A percentile compares a stretch with the other conserved stretches of the same genome.
Conservation (phyloP, 2,797 vertebrate species). For the Sciaenops ocellatus region DNA sequence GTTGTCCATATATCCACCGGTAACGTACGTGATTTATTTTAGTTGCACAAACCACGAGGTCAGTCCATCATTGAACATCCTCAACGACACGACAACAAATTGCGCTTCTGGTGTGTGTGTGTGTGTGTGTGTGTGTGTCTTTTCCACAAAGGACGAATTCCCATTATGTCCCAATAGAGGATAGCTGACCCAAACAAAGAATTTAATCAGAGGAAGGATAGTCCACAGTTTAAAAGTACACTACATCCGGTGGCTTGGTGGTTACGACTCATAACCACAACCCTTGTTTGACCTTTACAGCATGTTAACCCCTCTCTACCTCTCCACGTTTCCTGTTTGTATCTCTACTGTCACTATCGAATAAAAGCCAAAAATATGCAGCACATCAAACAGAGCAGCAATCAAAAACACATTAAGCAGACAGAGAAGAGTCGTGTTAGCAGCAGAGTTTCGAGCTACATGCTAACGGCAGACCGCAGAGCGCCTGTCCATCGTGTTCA, state of each 20-base stretch:
- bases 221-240: constrained; percentile 11
- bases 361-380: not conserved
- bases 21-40: too few relatives aligned
- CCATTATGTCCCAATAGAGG: not conserved
- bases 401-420: not conserved
- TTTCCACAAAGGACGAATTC: not conserved
- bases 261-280: not conserved
- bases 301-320: not conserved
- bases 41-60: not conserved
- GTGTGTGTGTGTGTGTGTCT: not conserved
- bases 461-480: not conserved
- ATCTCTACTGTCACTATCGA: not conserved
- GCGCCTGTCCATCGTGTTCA: not conserved
- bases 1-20: too few relatives aligned
- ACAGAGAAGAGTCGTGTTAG: too few relatives aligned
- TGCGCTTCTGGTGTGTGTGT: not conserved
- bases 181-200: not conserved
- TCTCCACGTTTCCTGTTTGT: not conserved
- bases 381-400: not conserved
- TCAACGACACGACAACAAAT: not conserved
- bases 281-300: not conserved
- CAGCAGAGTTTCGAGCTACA: too few relatives aligned
- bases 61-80: not conserved
- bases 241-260: constrained; percentile 8
- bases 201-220: not conserved